Evolutionary conservation across 1,140 invertebrate genomes (phyloP).

Genomic region (Trichoplusia ni): DNA sequence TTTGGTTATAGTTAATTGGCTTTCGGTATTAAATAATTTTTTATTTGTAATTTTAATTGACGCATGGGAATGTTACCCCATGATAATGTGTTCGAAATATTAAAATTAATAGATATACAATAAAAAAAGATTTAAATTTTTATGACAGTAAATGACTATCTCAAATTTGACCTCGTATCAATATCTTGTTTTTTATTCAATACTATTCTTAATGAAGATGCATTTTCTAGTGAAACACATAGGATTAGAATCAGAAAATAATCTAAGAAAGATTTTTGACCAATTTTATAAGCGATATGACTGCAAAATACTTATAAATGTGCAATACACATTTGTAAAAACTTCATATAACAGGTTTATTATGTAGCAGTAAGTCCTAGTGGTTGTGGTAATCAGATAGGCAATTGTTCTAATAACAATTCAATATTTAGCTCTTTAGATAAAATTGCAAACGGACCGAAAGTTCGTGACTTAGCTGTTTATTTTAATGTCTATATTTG

Average conservation of each 20-base stretch:
- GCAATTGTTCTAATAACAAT: too few species aligned
- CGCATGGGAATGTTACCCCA: slow-evolving; percentile 31
- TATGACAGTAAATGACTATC: too few species aligned
- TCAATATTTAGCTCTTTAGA: too few species aligned
- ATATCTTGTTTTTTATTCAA: not conserved
- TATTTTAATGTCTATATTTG: not conserved
- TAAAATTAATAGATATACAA: slow-evolving; percentile 25
- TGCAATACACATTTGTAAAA: too few species aligned
- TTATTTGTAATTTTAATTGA: slow-evolving; percentile 22
- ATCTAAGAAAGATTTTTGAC: not conserved
- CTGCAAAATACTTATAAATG: not conserved
- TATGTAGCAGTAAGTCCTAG: too few species aligned
- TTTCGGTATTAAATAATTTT: slow-evolving; percentile 27
- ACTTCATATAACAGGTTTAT: too few species aligned
- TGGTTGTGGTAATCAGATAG: too few species aligned
- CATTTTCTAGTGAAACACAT: not conserved
- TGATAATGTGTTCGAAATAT: slow-evolving; percentile 31
- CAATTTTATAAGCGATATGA: not conserved
- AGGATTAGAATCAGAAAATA: not conserved
- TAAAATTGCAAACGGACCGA: too few species aligned
- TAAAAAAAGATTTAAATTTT: too few species aligned
- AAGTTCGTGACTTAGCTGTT: too few species aligned
- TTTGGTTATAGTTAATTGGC: slow-evolving; percentile 11
- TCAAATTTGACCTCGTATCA: too few species aligned
- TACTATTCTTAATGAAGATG: not conserved